Evolutionary conservation across 2,888 invertebrate genomes (phyloP), one percentile per base, ranked within the genome.

Genomic region (Trichopria drosophilae): DNA sequence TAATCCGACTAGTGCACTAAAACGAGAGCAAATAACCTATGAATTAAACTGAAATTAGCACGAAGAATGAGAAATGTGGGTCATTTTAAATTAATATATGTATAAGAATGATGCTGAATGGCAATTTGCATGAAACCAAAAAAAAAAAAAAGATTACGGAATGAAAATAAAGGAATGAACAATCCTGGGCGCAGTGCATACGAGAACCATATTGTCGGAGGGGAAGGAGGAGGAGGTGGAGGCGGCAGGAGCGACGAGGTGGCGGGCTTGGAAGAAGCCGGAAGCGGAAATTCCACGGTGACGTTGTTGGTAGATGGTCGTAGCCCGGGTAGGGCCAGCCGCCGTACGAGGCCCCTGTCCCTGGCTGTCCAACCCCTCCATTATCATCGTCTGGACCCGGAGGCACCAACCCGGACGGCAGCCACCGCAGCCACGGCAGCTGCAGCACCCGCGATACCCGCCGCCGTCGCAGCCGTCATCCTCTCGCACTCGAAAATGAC

Each of bases 321-420:
- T 59, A 54, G 61, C 58, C 49, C 62, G 55, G 51, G 58, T 57
- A 60, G 62, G 57, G 55, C 65, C 23, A 63, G 58, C 52, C 64
- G 67, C 50, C 69, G 71, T 19, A 55, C 62, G 40, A 64, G 74
- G 62, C 73, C 74, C 32, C 62, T 71, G 42, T 73, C 74, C 12
- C 53, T 75, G 45, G 73, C 74, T 46, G 74, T 75, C 32, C 74
- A 73, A 51, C 73, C 74, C 10, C 64, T 75, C 41, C 69, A 73
- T 63, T 74, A 73, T 51, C 73, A 73, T 24, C 73, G 68, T 24
- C 64, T 73, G 48, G 73, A 71, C 50, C 67, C 71, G 22, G 73
- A 72, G 6, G 47, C 52, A 6, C 52, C 54, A 22, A 53, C 50
- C 41, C 52, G 6, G 16, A 18, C 47, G 23, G 51, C 49, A 34